Base-by-base conservation (phyloP, 2,797 vertebrate species). In the Champsocephalus esox region DNA sequence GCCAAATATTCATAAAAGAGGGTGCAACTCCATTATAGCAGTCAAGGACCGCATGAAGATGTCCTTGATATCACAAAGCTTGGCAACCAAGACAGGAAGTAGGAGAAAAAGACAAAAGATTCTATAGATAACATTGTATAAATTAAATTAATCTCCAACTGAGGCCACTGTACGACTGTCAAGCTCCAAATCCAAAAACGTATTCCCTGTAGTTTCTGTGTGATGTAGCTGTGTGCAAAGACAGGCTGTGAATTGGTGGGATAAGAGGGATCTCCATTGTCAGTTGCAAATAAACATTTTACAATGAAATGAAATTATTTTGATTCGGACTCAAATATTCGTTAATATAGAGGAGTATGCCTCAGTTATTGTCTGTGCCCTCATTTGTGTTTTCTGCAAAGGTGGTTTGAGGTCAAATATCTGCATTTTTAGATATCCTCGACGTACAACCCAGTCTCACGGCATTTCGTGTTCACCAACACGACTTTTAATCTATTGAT, bases 171-270 rank as follows among this genome's bases (percentile, higher is more conserved):
- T 67, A 49, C 43, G 49, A 68, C 19, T 14, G 24, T 70, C 54
- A 66, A 64, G 70, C 44, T 61, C 52, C 72, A 75, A 64, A 41
- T 50, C 54, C 21, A 62, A 65, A 58, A 13, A 46, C 11, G 56
- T 67, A 21, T 61, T 44, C 24, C 7, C 32, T 73, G 50, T 51
- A 28, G 51, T 62, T 82, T 73, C 48, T 73, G 55, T n/a, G 54
- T 60, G 54, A 70, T 64, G 77, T 24, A 49, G 66, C 60, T 48
- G 19, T 71, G 69, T 60, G 62, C 57, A 81, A 71, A 83, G 74
- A 72, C 2, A 1, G 66, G 24, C 44, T 76, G 79, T 81, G 68
- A 67, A 57, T 81, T 28, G 0, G 7, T 78, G 41, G 24, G 46
- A 66, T 71, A 57, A 48, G 75, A 81, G 69, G 64, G 19, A 66